Evolutionary conservation across 2,888 invertebrate genomes (phyloP), one percentile per base, ranked within the genome.

Genomic region (Pecten maximus): DNA sequence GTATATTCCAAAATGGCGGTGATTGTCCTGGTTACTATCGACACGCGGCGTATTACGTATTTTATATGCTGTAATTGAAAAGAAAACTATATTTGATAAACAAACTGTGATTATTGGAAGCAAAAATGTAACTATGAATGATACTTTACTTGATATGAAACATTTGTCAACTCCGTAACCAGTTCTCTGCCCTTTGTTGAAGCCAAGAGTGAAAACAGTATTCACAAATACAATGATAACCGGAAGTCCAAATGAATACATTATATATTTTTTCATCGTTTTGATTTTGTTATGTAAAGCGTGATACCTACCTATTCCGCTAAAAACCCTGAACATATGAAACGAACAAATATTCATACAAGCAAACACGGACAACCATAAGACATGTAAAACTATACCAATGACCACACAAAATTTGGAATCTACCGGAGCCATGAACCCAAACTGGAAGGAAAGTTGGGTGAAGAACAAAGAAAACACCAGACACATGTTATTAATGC

Each of bases 311-410:
- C 74, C 50, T 39, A 86, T 35, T 15, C 48, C 35, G n/a, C 50
- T 89, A 60, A 94, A 94, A 3, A 93, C 92, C 3, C 93, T 90
- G 90, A 90, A 92, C 94, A 94, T 94, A 88, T 94, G 94, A 60
- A 92, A 92, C 87, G 93, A 92, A 88, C 93, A 94, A n/a, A 93
- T 90, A 40, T 92, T 92, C 92, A 93, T 93, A 91, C 94, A 94
- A 35, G 92, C 91, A 40, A 93, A 90, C 1, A 91, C 50, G 6
- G 92, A 87, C 88, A 94, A 60, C 94, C 94, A 94, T 48, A 92
- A 89, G 87, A 92, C 93, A 88, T 94, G 94, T 40, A 93, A 88
- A 12, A 90, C 16, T 28, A 93, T 90, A 19, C 93, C 94, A 39
- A 94, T 88, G 12, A 89, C 89, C 44, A 89, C n/a, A 89, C 94